Conservation (phyloP, 2,113 vertebrate genomes). For the Alaudala cheleensis region DNA sequence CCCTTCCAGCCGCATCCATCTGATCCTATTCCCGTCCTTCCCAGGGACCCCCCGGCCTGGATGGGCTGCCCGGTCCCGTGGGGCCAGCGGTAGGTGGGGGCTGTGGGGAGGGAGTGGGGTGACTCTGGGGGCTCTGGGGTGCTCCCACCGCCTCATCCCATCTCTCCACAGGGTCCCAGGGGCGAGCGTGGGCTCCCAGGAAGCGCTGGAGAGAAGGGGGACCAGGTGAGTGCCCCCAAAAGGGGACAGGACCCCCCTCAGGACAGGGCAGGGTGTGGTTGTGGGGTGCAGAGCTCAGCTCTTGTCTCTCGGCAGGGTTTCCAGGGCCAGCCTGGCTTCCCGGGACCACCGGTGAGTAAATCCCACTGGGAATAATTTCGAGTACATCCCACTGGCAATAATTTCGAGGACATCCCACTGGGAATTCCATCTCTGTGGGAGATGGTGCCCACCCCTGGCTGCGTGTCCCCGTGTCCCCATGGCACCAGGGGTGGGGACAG, state of each 20-base stretch:
- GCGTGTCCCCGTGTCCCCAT: not conserved
- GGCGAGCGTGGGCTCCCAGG: constrained; percentile 85
- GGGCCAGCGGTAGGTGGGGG: constrained; percentile 82
- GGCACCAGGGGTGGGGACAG: not conserved
- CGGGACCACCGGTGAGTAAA: constrained; percentile 85
- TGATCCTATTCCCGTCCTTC: not conserved
- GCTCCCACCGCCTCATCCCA: not conserved
- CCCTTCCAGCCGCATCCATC: not conserved
- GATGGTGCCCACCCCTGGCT: not conserved
- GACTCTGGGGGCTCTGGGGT: not conserved
- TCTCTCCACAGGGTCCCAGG: constrained; percentile 82
- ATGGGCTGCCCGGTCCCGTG: constrained; percentile 83
- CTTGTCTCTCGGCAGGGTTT: constrained; percentile 80
- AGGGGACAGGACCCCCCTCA: rapidly evolving
- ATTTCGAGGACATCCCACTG: rapidly evolving
- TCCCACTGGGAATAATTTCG: not conserved
- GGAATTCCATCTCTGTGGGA: not conserved
- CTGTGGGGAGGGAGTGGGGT: too few species aligned
- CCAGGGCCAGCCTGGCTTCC: constrained; percentile 91
- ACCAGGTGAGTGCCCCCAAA: constrained; percentile 75
- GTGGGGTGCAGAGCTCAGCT: not conserved
- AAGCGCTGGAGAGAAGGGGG: constrained; percentile 83
- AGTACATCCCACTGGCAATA: not conserved
- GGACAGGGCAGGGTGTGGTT: rapidly evolving
- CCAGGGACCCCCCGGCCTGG: constrained; percentile 86